Conservation (phyloP, 30 jellyfish, hydroid and myxozoan genomes). For the Turritopsis dohrnii region DNA sequence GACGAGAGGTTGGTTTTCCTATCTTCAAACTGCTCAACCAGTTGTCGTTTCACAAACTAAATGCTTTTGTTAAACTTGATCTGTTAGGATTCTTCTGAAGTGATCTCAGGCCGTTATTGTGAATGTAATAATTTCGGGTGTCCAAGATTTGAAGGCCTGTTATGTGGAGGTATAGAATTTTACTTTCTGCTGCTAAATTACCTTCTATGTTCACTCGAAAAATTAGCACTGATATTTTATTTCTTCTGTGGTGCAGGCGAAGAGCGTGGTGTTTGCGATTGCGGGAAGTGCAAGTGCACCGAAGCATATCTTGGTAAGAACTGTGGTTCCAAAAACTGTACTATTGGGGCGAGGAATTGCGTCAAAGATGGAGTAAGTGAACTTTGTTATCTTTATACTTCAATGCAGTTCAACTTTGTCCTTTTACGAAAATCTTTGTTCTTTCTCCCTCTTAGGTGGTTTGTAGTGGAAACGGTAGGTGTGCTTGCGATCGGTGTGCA, state of each 20-base stretch:
- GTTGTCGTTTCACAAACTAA: neutral
- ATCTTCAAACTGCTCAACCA: neutral
- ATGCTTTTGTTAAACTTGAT: neutral
- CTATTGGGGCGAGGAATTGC: constrained; percentile 27
- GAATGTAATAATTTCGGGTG: constrained; percentile 86
- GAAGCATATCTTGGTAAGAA: constrained; percentile 35
- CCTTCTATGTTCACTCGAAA: neutral
- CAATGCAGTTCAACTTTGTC: neutral
- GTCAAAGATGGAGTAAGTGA: constrained; percentile 22
- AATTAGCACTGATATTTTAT: constrained; percentile 11
- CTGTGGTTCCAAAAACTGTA: constrained; percentile 41
- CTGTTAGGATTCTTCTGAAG: neutral
- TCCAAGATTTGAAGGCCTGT: constrained; percentile 49
- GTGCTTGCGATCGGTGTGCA: constrained; percentile 78
- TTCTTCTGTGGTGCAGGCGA: constrained; percentile 6
- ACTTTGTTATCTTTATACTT: neutral
- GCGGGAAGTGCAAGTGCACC: constrained; percentile 35
- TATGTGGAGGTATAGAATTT: constrained; percentile 56
- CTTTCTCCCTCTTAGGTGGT: constrained; percentile 29
- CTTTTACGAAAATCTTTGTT: neutral
- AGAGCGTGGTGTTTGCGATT: constrained; percentile 41
- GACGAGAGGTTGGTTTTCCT: constrained; percentile 45
- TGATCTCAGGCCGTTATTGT: constrained; percentile 72
- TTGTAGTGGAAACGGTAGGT: constrained; percentile 76
- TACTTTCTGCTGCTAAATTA: neutral